phyloP scores from a whole-genome alignment of 2,888 invertebrate genomes.

The Pammene aurita region DNA sequence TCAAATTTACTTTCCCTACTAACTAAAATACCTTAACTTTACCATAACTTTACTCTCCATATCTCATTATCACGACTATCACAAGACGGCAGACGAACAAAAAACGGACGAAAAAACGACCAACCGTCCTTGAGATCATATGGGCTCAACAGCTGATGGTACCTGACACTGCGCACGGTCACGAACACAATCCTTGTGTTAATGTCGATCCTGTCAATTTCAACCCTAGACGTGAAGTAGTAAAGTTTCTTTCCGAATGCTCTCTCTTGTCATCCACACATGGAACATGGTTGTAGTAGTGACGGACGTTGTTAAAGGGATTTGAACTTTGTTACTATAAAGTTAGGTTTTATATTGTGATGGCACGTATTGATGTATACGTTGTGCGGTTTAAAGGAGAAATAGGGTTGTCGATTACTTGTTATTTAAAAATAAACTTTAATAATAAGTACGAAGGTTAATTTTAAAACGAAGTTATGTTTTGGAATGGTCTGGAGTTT shows the following conservation, averaged over 20 bases:
- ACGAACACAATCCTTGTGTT: neutral
- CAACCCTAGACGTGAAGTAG: neutral
- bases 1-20: too few relatives aligned
- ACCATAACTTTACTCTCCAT: constrained; percentile 21
- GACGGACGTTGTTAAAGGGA: constrained; percentile 31
- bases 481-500: constrained; percentile 23
- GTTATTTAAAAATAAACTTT: constrained; percentile 1
- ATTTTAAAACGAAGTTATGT: neutral
- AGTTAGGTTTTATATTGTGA: neutral
- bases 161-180: constrained; percentile 50
- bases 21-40: neutral
- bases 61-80: constrained; percentile 32
- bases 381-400: neutral
- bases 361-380: neutral
- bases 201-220: neutral
- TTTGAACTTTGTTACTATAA: neutral
- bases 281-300: constrained; percentile 2
- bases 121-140: constrained; percentile 80
- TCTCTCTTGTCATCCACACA: constrained; percentile 38
- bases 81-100: constrained; percentile 38
- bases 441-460: neutral
- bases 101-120: constrained; percentile 55
- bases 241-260: neutral
- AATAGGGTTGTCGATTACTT: constrained; percentile 10
- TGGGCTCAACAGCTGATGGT: constrained; percentile 81